Evolutionary conservation across 2,888 invertebrate genomes (phyloP).

Genomic region (Cheilosia impressa): DNA sequence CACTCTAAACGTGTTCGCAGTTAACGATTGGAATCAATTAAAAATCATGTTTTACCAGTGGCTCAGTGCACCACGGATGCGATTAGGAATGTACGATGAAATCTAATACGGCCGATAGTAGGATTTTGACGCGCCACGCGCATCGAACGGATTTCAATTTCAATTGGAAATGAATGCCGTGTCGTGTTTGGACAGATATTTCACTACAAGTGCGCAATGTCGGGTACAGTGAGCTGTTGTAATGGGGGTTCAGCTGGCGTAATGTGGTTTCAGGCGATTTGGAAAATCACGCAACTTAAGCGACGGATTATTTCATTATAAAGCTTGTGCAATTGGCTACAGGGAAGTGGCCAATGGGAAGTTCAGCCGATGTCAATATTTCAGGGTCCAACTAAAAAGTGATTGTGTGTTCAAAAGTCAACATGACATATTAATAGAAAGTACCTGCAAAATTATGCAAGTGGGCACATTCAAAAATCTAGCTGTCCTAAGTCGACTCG

Average conservation of each 20-base stretch:
- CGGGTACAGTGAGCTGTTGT: conserved; percentile 13
- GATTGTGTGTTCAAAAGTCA: no score
- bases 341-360: not conserved
- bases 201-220: conserved; percentile 56
- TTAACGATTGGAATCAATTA: conserved; percentile 71
- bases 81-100: conserved; percentile 71
- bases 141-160: conserved; percentile 26
- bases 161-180: conserved; percentile 20
- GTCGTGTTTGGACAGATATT: conserved; percentile 66
- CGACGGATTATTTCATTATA: conserved; percentile 37
- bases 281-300: conserved; percentile 41
- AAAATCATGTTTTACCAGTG: conserved; percentile 73
- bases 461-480: no score
- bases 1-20: conserved; percentile 61
- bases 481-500: no score
- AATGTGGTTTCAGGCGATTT: conserved; percentile 44
- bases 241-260: conserved; percentile 3
- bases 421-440: no score
- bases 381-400: no score
- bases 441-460: no score
- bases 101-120: conserved; percentile 53
- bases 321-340: not conserved
- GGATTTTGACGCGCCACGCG: conserved; percentile 44
- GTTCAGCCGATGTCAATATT: no score
- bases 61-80: conserved; percentile 62